Evolutionary conservation across 2,888 invertebrate genomes (phyloP), one percentile per base, ranked within the genome.

Genomic region (Linyphia triangularis): DNA sequence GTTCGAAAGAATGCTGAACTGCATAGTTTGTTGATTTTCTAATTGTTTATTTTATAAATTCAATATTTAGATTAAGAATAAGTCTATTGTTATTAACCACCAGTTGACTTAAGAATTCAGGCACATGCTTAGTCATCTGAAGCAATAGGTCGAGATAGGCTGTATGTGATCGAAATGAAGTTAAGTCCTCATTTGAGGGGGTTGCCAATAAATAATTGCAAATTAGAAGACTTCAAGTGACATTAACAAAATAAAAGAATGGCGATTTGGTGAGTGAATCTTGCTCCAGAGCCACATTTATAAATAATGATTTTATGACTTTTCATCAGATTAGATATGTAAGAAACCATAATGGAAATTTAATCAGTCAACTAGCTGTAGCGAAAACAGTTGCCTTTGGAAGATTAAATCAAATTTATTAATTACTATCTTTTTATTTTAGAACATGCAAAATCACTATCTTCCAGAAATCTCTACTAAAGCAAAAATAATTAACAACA

Each of bases 381-480:
- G 16, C 28, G n/a, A 24, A 63, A 10, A 33, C 10, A 37, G 24
- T 19, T 37, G 13, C 0, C n/a, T n/a, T n/a, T n/a, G n/a, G n/a
- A 37, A 16, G 16, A 10, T 57, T 16, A 10, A 40, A n/a, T 57
- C 2, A 1, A 24, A 22, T 28, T 19, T 3, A 9, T 33, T 24
- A n/a, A 4, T 19, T 91, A 63, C 30, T 16, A 28, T n/a, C 65
- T 69, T 16, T 22, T 22, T 28, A 37, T 91, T 91, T 26, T 89
- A 95, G 91, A 95, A 96, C 13, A 93, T 98, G 90, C 95, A 96
- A 92, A 94, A 94, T 90, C 97, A 97, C 92, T 94, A 94, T 13
- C 92, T 96, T 91, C 96, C 97, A 3, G 94, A 94, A 88, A 95
- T 97, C 9, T 94, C 95, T 22, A 94, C 94, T 69, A 95, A 96